These are phyloP conservation scores for Brevipalpus yothersi DNA, from an alignment of 1,140 invertebrate species.

Conservation along the genomic window DNA sequence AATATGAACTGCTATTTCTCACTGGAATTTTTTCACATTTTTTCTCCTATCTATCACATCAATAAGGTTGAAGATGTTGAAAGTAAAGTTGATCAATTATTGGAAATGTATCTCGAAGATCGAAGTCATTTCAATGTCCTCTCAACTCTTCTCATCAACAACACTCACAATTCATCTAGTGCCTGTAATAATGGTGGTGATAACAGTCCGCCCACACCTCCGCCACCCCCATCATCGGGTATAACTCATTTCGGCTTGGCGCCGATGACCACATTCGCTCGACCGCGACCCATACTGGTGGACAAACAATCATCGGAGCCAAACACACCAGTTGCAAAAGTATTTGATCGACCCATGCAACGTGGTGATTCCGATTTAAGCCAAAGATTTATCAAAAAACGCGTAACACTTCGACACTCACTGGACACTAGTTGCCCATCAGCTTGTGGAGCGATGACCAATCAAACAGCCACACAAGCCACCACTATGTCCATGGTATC, in stretches of 20 bases:
- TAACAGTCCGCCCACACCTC: slow-evolving; percentile 6
- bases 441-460: neutral
- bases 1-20: neutral
- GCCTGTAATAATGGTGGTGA: neutral
- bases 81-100: slow-evolving; percentile 67
- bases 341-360: slow-evolving; percentile 35
- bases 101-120: slow-evolving; percentile 78
- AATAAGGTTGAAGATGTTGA: slow-evolving; percentile 71
- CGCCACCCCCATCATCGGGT: slow-evolving; percentile 10
- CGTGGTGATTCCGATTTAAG: slow-evolving; percentile 51
- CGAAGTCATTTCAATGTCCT: slow-evolving; percentile 25
- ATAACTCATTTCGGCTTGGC: slow-evolving; percentile 11
- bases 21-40: neutral
- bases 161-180: neutral
- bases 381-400: slow-evolving; percentile 40
- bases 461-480: neutral
- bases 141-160: neutral
- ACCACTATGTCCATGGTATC: neutral
- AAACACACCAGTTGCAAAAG: slow-evolving; percentile 35
- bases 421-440: slow-evolving; percentile 8
- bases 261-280: slow-evolving; percentile 1
- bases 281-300: slow-evolving; percentile 33
- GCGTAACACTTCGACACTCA: slow-evolving; percentile 44
- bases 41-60: slow-evolving; percentile 7
- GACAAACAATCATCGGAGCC: slow-evolving; percentile 53